Evolutionary conservation across 2,797 vertebrate genomes (phyloP).

Genomic region (Myotis myotis): DNA sequence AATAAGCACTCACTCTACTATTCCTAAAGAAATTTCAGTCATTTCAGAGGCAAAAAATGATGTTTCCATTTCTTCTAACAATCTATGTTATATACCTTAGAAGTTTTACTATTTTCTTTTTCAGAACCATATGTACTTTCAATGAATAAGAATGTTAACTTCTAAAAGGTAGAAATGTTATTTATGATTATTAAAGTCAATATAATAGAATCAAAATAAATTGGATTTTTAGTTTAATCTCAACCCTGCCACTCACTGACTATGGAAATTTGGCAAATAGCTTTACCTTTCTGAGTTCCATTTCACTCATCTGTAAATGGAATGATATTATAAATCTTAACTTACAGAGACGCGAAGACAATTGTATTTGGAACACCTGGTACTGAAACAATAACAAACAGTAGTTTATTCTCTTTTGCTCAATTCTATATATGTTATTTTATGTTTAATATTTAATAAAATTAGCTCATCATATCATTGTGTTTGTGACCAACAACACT

Average conservation of each 20-base stretch:
- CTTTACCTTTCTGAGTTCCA: not conserved
- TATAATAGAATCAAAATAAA: conserved; percentile 16
- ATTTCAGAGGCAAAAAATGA: not conserved
- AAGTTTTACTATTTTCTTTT: not conserved
- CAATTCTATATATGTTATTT: not conserved
- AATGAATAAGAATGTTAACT: not conserved
- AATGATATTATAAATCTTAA: not conserved
- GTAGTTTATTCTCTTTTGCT: not conserved
- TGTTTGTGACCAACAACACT: not conserved
- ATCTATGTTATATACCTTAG: not conserved
- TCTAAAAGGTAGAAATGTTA: not conserved
- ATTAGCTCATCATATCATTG: not conserved
- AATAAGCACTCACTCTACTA: not conserved
- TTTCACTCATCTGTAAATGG: not conserved
- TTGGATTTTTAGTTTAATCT: not conserved
- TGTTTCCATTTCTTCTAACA: not conserved
- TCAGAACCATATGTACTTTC: not conserved
- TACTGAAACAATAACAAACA: not conserved
- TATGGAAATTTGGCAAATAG: not conserved
- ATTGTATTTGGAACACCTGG: not conserved
- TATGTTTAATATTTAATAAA: not conserved
- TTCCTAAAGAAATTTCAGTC: conserved; percentile 3
- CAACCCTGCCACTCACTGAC: not conserved
- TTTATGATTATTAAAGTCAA: not conserved
- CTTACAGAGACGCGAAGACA: not conserved